phyloP scores from a whole-genome alignment of 2,888 invertebrate genomes.

The Phalangium opilio region DNA sequence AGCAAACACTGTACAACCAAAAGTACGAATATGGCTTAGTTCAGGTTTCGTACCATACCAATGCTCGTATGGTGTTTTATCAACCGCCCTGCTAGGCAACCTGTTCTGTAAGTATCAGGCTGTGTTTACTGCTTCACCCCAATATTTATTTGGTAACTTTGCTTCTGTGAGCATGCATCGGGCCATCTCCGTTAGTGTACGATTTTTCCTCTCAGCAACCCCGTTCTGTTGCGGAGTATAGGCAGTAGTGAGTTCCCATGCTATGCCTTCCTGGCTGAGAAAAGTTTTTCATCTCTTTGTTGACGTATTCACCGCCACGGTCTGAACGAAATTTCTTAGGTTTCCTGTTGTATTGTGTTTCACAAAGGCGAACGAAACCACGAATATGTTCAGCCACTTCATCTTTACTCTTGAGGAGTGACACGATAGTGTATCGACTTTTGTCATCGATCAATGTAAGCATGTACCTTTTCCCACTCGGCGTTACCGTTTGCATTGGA shows the following conservation, averaged over 20 bases:
- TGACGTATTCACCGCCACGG: conserved; percentile 14
- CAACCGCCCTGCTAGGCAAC: conserved; percentile 2
- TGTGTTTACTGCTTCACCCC: conserved; percentile 31
- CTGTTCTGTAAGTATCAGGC: conserved; percentile 3
- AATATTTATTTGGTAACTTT: conserved; percentile 34
- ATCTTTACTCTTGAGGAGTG: conserved; percentile 5
- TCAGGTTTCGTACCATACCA: conserved; percentile 3
- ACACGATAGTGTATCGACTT: conserved; percentile 4
- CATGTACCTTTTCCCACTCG: too few relatives aligned
- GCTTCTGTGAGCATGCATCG: conserved; percentile 18
- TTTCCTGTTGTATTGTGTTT: conserved; percentile 1
- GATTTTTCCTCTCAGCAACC: conserved; percentile 19
- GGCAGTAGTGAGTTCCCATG: too few relatives aligned
- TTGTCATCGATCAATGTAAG: conserved; percentile 8
- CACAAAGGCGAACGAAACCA: not conserved
- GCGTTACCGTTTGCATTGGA: too few relatives aligned
- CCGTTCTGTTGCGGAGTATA: conserved; percentile 22
- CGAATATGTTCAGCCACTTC: conserved; percentile 2
- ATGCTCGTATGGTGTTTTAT: conserved; percentile 4
- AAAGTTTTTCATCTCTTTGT: conserved; percentile 8
- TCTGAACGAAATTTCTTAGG: conserved; percentile 9
- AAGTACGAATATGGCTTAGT: not conserved
- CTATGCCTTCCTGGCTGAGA: too few relatives aligned
- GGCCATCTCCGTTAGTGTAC: conserved; percentile 19
- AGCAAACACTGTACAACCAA: conserved; percentile 3